Evolutionary conservation across 2,797 vertebrate species (phyloP).

Genomic region (Capromys pilorides): DNA sequence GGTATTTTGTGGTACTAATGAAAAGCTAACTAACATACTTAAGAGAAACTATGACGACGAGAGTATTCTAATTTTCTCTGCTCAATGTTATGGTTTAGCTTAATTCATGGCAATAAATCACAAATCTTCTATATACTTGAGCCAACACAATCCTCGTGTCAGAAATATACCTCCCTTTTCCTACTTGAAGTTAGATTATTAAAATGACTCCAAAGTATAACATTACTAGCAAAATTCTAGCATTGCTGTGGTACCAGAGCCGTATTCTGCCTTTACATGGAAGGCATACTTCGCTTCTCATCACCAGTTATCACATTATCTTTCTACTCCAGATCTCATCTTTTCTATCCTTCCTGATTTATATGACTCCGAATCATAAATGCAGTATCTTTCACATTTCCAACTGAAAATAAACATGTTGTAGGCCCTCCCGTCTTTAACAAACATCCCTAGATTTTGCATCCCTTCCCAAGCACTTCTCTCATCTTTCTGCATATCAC

Average conservation of each 20-base stretch:
- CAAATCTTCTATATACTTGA: neutral
- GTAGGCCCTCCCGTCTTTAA: neutral
- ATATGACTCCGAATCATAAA: neutral
- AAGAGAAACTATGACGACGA: neutral
- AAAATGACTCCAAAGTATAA: neutral
- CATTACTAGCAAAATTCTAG: neutral
- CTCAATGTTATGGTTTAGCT: neutral
- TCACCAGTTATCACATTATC: neutral
- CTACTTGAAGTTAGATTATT: neutral
- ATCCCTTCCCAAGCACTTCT: neutral
- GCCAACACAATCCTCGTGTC: neutral
- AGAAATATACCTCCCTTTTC: neutral
- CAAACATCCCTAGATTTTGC: neutral
- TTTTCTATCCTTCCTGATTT: neutral
- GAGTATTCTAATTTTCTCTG: neutral
- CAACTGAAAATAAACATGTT: neutral
- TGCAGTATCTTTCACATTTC: neutral
- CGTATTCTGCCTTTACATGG: neutral
- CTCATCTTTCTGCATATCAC: neutral
- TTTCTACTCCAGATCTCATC: neutral
- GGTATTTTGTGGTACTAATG: neutral
- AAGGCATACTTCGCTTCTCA: neutral
- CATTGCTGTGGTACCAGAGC: neutral
- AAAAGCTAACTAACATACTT: neutral
- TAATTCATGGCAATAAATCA: neutral